Evolutionary conservation across 23 tunicate species (phyloP).

Genomic region (Styela clava): DNA sequence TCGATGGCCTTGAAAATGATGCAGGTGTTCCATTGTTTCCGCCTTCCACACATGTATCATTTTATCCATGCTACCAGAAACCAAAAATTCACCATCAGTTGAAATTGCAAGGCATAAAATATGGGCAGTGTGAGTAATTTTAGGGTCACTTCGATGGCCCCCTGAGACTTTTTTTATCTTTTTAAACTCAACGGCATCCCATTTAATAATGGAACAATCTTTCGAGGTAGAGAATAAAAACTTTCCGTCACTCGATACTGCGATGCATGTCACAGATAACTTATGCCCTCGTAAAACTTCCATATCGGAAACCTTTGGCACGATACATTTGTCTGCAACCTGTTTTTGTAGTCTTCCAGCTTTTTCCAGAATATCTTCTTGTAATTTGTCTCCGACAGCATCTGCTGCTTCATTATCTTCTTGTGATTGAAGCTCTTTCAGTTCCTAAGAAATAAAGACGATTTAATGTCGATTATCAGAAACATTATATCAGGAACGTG

Average conservation of each 20-base stretch:
- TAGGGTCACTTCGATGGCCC: constrained; percentile 10
- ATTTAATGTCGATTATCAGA: too few relatives aligned
- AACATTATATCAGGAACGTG: too few relatives aligned
- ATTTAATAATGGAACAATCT: constrained; percentile 85
- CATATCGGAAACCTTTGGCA: constrained; percentile 34
- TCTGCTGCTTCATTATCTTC: constrained; percentile 45
- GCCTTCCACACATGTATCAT: constrained; percentile 62
- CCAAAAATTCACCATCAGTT: constrained; percentile 65
- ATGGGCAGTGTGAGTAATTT: constrained; percentile 41
- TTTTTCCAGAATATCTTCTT: constrained; percentile 77
- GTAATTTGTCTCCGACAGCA: constrained; percentile 60
- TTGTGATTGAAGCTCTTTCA: constrained; percentile 44
- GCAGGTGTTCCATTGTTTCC: constrained; percentile 35
- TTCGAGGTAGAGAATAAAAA: constrained; percentile 61
- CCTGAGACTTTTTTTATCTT: constrained; percentile 15
- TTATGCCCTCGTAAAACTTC: constrained; percentile 47
- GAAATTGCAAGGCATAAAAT: constrained; percentile 68
- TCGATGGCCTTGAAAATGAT: constrained; percentile 72
- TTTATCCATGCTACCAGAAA: constrained; percentile 77
- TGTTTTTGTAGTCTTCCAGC: constrained; percentile 67
- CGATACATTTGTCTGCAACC: constrained; percentile 58
- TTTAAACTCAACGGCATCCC: constrained; percentile 16
- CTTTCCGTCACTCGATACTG: constrained; percentile 36
- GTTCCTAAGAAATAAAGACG: background rate
- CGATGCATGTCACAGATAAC: constrained; percentile 47